Conservation (phyloP, 1,140 invertebrate genomes). For the Drosophila cardini region DNA sequence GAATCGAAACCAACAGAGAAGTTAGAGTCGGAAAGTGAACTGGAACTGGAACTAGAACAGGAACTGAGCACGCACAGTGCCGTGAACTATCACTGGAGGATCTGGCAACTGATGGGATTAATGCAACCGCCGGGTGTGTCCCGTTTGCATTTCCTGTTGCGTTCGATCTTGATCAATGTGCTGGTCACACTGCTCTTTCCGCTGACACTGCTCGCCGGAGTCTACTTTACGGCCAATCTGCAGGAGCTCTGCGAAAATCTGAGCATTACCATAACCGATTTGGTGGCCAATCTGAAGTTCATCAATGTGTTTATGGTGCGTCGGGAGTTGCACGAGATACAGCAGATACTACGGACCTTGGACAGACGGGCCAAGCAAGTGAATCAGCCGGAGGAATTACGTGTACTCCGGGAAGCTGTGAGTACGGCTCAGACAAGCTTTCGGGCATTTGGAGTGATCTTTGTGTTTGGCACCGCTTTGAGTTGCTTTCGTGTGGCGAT, state of each 20-base stretch:
- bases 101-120: constrained; percentile 68
- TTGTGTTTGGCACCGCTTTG: constrained; percentile 63
- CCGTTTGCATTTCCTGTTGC: constrained; percentile 7
- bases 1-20: neutral
- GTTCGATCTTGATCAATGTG: constrained; percentile 51
- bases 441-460: constrained; percentile 60
- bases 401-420: constrained; percentile 39
- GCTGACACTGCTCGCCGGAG: constrained; percentile 56
- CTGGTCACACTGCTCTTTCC: constrained; percentile 72
- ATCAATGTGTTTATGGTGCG: constrained; percentile 70
- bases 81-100: constrained; percentile 62
- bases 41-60: neutral
- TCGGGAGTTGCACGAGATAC: constrained; percentile 49
- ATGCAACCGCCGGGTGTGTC: constrained; percentile 29
- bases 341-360: constrained; percentile 34
- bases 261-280: constrained; percentile 74
- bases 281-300: constrained; percentile 73
- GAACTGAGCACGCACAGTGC: constrained; percentile 59
- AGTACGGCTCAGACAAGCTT: constrained; percentile 42
- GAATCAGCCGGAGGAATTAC: constrained; percentile 41
- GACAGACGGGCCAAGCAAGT: constrained; percentile 43
- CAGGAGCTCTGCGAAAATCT: constrained; percentile 73
- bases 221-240: constrained; percentile 59
- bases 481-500: constrained; percentile 62
- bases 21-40: neutral